Evolutionary conservation across 2,797 vertebrate species (phyloP).

Genomic region (Danio choprae): DNA sequence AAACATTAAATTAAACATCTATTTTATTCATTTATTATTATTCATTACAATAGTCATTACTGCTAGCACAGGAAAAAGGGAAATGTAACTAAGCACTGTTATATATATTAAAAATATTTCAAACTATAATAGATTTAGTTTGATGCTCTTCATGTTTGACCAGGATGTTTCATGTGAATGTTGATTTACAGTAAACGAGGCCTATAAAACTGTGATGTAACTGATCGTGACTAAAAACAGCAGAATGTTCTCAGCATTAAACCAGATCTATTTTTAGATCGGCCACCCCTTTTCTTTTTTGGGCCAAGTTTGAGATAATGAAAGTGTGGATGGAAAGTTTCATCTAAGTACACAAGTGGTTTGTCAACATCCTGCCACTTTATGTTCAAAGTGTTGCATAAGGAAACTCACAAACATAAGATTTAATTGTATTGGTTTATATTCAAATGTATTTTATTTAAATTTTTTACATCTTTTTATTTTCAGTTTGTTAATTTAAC

Average conservation of each 20-base stretch:
- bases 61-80: too few relatives aligned
- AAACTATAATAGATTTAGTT: too few relatives aligned
- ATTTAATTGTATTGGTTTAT: not conserved
- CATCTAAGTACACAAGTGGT: conserved; percentile 45
- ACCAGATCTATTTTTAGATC: conserved; percentile 52
- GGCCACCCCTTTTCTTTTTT: conserved; percentile 2
- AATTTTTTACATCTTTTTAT: too few relatives aligned
- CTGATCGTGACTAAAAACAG: conserved; percentile 14
- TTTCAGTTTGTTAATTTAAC: too few relatives aligned
- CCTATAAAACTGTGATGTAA: not conserved
- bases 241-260: conserved; percentile 29
- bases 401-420: not conserved
- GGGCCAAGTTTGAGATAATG: conserved; percentile 38
- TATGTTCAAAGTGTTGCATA: conserved; percentile 1
- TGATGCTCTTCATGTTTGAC: too few relatives aligned
- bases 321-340: conserved; percentile 60
- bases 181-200: not conserved
- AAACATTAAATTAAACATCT: too few relatives aligned
- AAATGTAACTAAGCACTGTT: too few relatives aligned
- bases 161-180: too few relatives aligned
- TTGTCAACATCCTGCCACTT: conserved; percentile 50
- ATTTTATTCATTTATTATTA: too few relatives aligned
- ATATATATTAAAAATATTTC: too few relatives aligned
- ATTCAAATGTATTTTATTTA: not conserved
- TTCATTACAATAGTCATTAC: too few relatives aligned